These are phyloP conservation scores for Chunga burmeisteri DNA, from an alignment of 2,113 vertebrate species.

Conservation along the genomic window DNA sequence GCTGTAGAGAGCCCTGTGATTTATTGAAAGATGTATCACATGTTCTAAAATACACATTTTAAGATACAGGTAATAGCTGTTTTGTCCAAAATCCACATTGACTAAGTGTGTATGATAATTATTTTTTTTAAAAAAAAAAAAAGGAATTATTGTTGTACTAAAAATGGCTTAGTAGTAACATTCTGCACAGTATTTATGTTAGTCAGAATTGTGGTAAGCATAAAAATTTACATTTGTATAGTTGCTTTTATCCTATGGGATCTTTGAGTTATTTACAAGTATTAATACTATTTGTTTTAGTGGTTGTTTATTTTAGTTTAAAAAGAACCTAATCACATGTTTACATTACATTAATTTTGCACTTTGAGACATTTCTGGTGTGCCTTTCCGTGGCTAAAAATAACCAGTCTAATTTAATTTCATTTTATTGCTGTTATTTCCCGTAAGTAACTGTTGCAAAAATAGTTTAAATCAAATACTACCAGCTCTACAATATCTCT, in stretches of 20 bases:
- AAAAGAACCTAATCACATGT: background rate
- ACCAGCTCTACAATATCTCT: background rate
- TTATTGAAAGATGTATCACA: background rate
- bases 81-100: background rate
- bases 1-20: background rate
- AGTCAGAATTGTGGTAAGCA: background rate
- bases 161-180: background rate
- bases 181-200: background rate
- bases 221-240: background rate
- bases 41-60: background rate
- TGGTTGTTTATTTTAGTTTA: background rate
- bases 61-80: background rate
- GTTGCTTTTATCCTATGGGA: background rate
- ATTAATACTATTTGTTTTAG: background rate
- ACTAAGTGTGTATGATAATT: background rate
- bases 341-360: conserved; percentile 8
- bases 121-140: background rate
- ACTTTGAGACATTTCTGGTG: background rate
- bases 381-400: background rate
- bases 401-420: background rate
- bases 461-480: background rate
- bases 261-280: background rate
- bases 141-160: background rate
- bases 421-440: background rate
- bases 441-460: background rate